Percentiles rank a stretch among this genome's conserved stretches.
phyloP scores from a whole-genome alignment of 2,113 vertebrate species.

The Hassar affinis region DNA sequence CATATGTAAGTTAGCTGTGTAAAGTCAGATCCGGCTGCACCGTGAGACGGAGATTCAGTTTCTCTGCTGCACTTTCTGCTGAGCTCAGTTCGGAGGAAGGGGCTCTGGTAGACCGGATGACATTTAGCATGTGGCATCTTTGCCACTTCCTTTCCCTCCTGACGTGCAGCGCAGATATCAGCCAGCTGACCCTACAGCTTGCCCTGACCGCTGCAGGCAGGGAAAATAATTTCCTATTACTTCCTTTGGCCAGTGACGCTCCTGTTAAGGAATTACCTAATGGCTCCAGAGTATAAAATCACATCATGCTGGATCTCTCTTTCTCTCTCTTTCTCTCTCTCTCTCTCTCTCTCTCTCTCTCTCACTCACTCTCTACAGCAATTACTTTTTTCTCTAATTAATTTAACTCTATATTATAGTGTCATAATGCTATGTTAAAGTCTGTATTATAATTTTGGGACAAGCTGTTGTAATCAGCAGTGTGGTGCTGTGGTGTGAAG shows the following conservation, averaged over 20 bases:
- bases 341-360: no score
- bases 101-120: not conserved
- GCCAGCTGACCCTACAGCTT: conserved; percentile 33
- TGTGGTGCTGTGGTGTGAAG: not conserved
- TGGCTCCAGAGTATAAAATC: not conserved
- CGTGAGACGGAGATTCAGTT: not conserved
- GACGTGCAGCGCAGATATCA: not conserved
- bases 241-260: conserved; percentile 49
- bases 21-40: not conserved
- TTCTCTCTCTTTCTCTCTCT: no score
- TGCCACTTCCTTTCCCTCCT: conserved; percentile 30
- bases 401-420: not conserved
- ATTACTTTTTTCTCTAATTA: not conserved
- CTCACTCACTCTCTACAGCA: not conserved
- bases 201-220: conserved; percentile 32
- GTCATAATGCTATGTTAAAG: not conserved
- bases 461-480: not conserved
- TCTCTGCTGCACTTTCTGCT: not conserved
- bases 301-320: not conserved
- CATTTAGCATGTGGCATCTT: not conserved
- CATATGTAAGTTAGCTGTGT: conserved; percentile 7
- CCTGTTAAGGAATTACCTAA: conserved; percentile 2
- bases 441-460: not conserved
- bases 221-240: conserved; percentile 56
- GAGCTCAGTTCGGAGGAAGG: conserved; percentile 2